A percentile compares a stretch with the other conserved stretches of the same genome.
phyloP scores from a whole-genome alignment of 2,888 invertebrate genomes.

The Rosalia funebris region DNA sequence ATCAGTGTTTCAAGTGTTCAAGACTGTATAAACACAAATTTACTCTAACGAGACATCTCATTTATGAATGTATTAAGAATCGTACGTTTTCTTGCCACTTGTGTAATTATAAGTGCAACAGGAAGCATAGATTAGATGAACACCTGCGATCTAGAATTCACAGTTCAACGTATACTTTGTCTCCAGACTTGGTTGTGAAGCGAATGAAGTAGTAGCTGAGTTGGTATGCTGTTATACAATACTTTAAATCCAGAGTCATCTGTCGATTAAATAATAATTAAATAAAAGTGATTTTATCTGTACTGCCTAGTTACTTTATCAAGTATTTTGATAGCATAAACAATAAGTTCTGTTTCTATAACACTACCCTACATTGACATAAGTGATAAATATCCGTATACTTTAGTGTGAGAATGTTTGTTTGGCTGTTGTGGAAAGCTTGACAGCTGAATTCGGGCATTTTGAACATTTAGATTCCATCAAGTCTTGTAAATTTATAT shows the following conservation, averaged over 20 bases:
- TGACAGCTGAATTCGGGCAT: too few species aligned
- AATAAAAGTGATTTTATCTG: neutral
- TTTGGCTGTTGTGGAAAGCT: too few species aligned
- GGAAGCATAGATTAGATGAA: conserved; percentile 32
- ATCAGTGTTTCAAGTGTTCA: conserved; percentile 14
- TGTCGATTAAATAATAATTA: too few species aligned
- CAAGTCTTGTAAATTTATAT: too few species aligned
- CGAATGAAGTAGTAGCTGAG: neutral
- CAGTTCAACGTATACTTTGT: neutral
- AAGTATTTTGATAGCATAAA: neutral
- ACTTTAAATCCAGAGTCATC: neutral
- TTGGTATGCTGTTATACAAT: neutral
- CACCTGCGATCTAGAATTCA: conserved; percentile 18
- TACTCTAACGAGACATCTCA: conserved; percentile 73
- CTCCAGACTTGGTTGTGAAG: neutral
- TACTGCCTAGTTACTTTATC: neutral
- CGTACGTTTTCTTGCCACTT: conserved; percentile 33
- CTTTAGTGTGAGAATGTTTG: too few species aligned
- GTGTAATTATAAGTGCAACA: conserved; percentile 32
- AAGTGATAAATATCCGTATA: neutral
- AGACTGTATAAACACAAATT: conserved; percentile 13
- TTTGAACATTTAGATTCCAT: too few species aligned
- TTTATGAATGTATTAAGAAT: conserved; percentile 68
- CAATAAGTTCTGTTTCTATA: neutral
- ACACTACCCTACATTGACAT: too few species aligned